Percentiles rank a stretch among this genome's conserved stretches.
phyloP scores from a whole-genome alignment of 2,113 vertebrate genomes.

The Pan troglodytes region NHGRI_mPanTro3-v2.1_pri NC_072411.2:141736501-141737000 shows the following conservation, averaged over 20 bases:
- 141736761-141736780: accelerated
- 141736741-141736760: accelerated
- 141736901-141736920: accelerated
- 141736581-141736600: background rate
- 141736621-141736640: accelerated
- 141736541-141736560: accelerated
- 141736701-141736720: accelerated
- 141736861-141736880: background rate
- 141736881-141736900: accelerated
- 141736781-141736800: accelerated
- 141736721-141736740: accelerated
- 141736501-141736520: accelerated
- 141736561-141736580: accelerated
- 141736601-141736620: accelerated
- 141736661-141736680: background rate
- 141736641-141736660: background rate
- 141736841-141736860: accelerated
- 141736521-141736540: accelerated
- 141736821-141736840: accelerated
- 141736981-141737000: accelerated
- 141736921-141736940: accelerated
- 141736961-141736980: accelerated
- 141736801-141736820: accelerated
- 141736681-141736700: accelerated
- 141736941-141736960: accelerated